These are phyloP conservation scores for Anguilla obscura DNA, from an alignment of 2,797 vertebrate genomes.

Conservation along the genomic window DNA sequence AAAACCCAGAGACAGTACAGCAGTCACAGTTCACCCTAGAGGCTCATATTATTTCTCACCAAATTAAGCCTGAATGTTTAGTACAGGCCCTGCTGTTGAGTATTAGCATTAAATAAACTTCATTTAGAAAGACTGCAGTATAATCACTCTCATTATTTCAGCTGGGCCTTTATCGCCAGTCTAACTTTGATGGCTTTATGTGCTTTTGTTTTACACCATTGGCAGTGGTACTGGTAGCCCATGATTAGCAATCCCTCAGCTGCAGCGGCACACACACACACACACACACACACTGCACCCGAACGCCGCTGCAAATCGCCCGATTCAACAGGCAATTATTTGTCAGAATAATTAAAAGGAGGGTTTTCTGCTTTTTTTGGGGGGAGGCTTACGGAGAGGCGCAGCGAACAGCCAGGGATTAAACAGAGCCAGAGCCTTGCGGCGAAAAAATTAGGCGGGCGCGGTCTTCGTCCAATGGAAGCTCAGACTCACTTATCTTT, in stretches of 20 bases:
- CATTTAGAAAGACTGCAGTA: neutral
- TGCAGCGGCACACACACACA: no score
- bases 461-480: neutral
- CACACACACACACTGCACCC: constrained; percentile 14
- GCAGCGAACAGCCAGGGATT: neutral
- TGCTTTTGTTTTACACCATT: neutral
- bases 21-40: neutral
- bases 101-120: neutral
- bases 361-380: neutral
- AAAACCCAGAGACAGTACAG: neutral
- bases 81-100: neutral
- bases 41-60: neutral
- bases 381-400: neutral
- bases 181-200: neutral
- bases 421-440: neutral
- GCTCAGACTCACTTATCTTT: neutral
- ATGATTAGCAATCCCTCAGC: neutral
- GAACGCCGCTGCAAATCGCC: neutral
- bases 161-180: neutral
- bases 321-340: neutral
- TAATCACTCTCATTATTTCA: neutral
- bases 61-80: neutral
- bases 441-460: neutral
- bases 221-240: neutral
- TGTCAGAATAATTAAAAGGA: constrained; percentile 18